Evolutionary conservation across 2,113 vertebrate species (phyloP).

Genomic region (Lampris incognitus): DNA sequence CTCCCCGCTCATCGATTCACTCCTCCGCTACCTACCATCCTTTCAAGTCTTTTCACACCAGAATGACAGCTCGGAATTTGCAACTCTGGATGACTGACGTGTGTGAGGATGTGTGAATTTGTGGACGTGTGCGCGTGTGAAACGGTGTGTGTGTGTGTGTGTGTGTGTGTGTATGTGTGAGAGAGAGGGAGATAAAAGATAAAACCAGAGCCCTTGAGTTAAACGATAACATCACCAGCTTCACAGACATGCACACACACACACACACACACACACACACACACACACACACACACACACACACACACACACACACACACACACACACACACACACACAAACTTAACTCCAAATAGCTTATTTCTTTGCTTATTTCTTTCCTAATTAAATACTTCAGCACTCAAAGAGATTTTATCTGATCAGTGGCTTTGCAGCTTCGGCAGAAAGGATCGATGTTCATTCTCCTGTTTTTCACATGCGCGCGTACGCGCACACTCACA

Average conservation of each 20-base stretch:
- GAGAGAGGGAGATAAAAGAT: constrained; percentile 43
- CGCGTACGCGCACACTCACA: neutral
- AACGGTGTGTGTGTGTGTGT: neutral
- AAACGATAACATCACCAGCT: constrained; percentile 63
- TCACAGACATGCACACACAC: constrained; percentile 27
- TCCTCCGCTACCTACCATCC: too few species aligned
- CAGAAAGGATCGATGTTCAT: constrained; percentile 48
- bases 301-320: constrained; percentile 1
- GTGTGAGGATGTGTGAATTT: neutral
- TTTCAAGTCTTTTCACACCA: constrained; percentile 42
- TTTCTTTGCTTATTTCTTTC: constrained; percentile 4
- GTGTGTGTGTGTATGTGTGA: too few species aligned
- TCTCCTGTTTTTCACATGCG: constrained; percentile 23
- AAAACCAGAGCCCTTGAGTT: constrained; percentile 57
- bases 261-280: neutral
- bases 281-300: neutral
- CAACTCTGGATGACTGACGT: constrained; percentile 19
- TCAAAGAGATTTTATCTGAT: constrained; percentile 61
- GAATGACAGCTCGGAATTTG: constrained; percentile 24
- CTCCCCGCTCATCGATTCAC: too few species aligned
- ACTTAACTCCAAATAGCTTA: too few species aligned
- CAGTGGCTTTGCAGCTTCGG: constrained; percentile 35
- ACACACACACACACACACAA: too few species aligned
- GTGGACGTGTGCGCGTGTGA: too few species aligned
- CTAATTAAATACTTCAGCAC: constrained; percentile 68